Base-by-base conservation (phyloP, 2,797 vertebrate genomes). In the Hypotaenidia okinawae region DNA sequence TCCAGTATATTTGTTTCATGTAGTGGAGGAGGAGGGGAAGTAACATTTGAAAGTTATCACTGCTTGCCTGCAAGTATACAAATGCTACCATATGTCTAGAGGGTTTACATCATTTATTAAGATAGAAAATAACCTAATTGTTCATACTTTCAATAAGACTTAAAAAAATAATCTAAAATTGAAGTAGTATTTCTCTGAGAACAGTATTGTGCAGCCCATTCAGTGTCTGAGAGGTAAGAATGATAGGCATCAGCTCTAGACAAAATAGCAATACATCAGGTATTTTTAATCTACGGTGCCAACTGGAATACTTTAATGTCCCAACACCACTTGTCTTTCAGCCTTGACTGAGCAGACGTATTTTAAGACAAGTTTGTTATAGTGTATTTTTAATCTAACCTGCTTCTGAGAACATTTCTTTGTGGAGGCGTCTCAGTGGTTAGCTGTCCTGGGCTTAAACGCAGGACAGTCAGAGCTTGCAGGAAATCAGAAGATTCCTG, bases 1-100 rank as follows among this genome's bases (percentile, higher is more conserved):
- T 90, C 32, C 87, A 84, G 52, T 86, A 10, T 91, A 74, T 95
- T 95, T 93, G 80, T 92, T 96, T 87, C 85, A 54, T 84, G 21
- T 61, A 86, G 74, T 86, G 93, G 87, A 90, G 94, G 91, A 97
- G 88, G 93, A 84, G 89, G 87, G 86, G 90, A 96, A 95, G 85
- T 95, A 97, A 96, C 92, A 95, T 96, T 95, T 94, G 95, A 94
- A 96, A 96, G 93, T 90, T 96, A 91, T 79, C 88, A 79, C 73
- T 6, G 24, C 85, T 91, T 94, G 88, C 86, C 84, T 96, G 80
- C n/a, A 96, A 95, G 72, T 90, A 52, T 45, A 82, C 77, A 94
- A 94, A 96, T 89, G 83, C 63, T 96, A 87, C 94, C 91, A 90
- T 96, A 95, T 95, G 94, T 88, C 85, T 1, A 19, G 95, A 93